These are phyloP conservation scores for Peromyscus maniculatus DNA, from an alignment of 2,113 vertebrate species.

Conservation along the genomic window DNA sequence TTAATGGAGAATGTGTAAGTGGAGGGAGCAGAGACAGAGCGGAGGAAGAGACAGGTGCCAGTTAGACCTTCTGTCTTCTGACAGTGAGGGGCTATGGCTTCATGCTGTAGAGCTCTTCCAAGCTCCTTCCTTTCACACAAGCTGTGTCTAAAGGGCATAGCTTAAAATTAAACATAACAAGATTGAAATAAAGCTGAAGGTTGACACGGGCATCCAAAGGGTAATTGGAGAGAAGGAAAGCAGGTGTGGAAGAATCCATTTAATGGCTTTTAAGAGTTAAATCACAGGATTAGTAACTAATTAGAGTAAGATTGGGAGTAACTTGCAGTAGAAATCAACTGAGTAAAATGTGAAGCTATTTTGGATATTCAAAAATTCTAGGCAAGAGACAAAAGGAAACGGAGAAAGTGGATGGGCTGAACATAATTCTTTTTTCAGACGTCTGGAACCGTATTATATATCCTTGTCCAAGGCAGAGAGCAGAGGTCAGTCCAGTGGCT, in stretches of 20 bases:
- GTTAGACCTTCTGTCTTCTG: conserved; percentile 64
- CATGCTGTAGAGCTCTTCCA: background rate
- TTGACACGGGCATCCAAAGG: background rate
- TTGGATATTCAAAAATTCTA: background rate
- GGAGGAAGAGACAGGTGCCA: conserved; percentile 58
- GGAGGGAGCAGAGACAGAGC: conserved; percentile 17
- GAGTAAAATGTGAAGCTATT: background rate
- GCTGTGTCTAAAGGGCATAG: background rate
- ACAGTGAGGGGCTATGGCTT: conserved; percentile 19
- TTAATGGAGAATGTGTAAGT: conserved; percentile 26
- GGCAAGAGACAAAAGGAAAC: background rate
- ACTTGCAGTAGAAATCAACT: background rate
- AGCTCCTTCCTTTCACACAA: conserved; percentile 1
- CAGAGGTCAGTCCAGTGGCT: background rate
- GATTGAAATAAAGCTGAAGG: conserved; percentile 14
- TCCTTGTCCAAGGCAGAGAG: background rate
- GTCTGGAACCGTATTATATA: background rate
- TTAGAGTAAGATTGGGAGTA: background rate
- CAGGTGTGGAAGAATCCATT: background rate
- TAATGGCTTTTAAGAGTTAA: conserved; percentile 17
- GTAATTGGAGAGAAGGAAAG: background rate
- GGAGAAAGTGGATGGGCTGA: background rate
- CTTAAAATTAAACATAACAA: background rate
- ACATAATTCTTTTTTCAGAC: background rate
- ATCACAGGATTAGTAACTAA: conserved; percentile 20